These are phyloP conservation scores for Pristionchus fissidentatus DNA, from an alignment of 2,888 invertebrate species.

Conservation along the genomic window DNA sequence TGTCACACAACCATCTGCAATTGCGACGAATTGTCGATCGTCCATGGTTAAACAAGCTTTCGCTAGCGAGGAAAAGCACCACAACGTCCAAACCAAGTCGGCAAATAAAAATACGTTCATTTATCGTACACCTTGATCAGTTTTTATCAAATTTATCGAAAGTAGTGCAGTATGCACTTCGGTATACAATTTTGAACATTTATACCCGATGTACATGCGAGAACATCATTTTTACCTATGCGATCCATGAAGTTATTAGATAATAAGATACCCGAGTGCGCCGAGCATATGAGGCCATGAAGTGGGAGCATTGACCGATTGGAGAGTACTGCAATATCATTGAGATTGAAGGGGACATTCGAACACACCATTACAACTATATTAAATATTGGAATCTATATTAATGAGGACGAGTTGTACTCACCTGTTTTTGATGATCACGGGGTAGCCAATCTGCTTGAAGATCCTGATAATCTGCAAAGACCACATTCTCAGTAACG, in stretches of 20 bases:
- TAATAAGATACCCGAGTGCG: slow-evolving; percentile 28
- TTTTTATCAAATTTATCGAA: too few species aligned
- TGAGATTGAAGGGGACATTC: background rate
- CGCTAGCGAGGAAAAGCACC: too few species aligned
- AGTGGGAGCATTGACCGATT: slow-evolving; percentile 29
- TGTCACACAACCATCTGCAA: slow-evolving; percentile 20
- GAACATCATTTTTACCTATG: background rate
- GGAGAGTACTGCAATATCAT: background rate
- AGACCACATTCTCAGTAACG: too few species aligned
- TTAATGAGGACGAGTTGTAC: background rate
- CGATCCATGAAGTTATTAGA: background rate
- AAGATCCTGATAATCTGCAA: slow-evolving; percentile 38
- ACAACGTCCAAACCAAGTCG: too few species aligned
- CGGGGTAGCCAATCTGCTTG: slow-evolving; percentile 9
- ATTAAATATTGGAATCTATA: background rate
- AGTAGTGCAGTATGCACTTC: too few species aligned
- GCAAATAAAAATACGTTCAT: background rate
- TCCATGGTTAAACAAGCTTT: too few species aligned
- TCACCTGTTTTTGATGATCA: slow-evolving; percentile 20
- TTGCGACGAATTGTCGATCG: background rate
- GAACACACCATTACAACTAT: background rate
- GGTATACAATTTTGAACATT: background rate
- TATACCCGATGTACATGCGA: background rate
- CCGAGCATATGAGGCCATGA: slow-evolving; percentile 45
- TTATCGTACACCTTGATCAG: too few species aligned